Conservation (phyloP, 2,113 vertebrate genomes). For the Telmatochromis sp. region DNA sequence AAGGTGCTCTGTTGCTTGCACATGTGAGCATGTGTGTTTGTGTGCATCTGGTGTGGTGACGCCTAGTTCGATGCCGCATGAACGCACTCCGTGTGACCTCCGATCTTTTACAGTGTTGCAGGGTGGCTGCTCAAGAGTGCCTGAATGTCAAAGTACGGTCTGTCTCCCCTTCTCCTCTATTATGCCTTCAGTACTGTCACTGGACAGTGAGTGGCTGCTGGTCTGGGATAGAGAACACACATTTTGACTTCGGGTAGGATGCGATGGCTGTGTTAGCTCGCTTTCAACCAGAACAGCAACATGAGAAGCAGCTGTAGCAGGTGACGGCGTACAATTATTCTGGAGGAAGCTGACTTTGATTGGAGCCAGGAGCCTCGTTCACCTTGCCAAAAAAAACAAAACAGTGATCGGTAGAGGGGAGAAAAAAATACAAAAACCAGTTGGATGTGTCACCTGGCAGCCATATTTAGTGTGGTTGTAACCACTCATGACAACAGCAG, state of each 20-base stretch:
- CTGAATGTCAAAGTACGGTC: slow-evolving; percentile 44
- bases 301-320: neutral
- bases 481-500: slow-evolving; percentile 27
- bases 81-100: slow-evolving; percentile 44
- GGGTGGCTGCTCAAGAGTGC: slow-evolving; percentile 43
- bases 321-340: slow-evolving; percentile 5
- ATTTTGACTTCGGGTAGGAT: neutral
- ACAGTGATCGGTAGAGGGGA: neutral
- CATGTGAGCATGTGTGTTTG: slow-evolving; percentile 46
- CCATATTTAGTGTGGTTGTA: slow-evolving; percentile 31
- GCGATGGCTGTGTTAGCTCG: neutral
- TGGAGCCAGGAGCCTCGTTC: slow-evolving; percentile 7
- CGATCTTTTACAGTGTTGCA: slow-evolving; percentile 49
- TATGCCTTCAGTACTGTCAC: slow-evolving; percentile 14
- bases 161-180: neutral
- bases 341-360: neutral
- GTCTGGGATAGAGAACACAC: neutral
- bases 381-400: slow-evolving; percentile 27
- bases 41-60: slow-evolving; percentile 43
- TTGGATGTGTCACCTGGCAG: slow-evolving; percentile 37
- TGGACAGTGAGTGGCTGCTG: neutral
- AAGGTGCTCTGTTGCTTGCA: slow-evolving; percentile 48
- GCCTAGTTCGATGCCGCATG: slow-evolving; percentile 41
- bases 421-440: neutral
- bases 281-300: neutral